phyloP scores from a whole-genome alignment of 2,797 vertebrate species.

The Pangasius djambal region DNA sequence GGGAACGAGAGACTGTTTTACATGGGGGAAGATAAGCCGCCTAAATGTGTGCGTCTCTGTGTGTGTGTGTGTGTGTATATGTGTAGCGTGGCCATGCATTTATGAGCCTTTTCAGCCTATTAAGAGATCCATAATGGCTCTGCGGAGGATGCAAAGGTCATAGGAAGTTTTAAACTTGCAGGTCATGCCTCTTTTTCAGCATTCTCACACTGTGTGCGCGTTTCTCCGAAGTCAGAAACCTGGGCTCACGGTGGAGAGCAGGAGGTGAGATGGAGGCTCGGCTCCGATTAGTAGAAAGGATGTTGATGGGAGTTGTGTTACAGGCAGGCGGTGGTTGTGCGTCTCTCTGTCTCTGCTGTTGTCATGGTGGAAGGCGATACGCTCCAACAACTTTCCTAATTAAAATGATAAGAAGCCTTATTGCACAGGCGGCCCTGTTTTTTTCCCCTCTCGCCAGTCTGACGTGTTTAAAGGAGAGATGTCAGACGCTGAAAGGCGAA shows the following conservation, averaged over 20 bases:
- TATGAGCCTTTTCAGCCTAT: slow-evolving; percentile 51
- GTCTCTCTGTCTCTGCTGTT: slow-evolving; percentile 72
- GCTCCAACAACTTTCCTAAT: slow-evolving; percentile 81
- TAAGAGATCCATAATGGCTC: slow-evolving; percentile 41
- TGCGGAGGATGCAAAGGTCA: slow-evolving; percentile 41
- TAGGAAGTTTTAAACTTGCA: slow-evolving; percentile 37
- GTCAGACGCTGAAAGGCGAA: slow-evolving; percentile 58
- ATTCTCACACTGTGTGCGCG: slow-evolving; percentile 60
- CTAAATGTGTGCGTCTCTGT: slow-evolving; percentile 5
- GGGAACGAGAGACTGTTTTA: slow-evolving; percentile 56
- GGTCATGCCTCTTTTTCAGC: slow-evolving; percentile 14
- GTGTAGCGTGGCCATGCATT: slow-evolving; percentile 48
- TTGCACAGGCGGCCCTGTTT: slow-evolving; percentile 73
- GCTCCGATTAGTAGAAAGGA: slow-evolving; percentile 41
- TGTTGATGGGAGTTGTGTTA: slow-evolving; percentile 69
- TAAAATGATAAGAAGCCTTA: slow-evolving; percentile 85
- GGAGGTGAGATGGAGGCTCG: slow-evolving; percentile 62
- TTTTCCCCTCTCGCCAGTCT: slow-evolving; percentile 51
- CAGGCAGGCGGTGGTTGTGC: slow-evolving; percentile 61
- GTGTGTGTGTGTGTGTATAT: slow-evolving; percentile 1
- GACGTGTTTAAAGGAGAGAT: slow-evolving; percentile 72
- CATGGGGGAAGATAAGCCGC: slow-evolving; percentile 56
- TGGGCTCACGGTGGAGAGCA: slow-evolving; percentile 62
- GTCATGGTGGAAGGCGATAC: slow-evolving; percentile 75
- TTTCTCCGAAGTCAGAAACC: slow-evolving; percentile 64